Percentiles rank a stretch among this genome's conserved stretches.
These are phyloP conservation scores for Lycorma delicatula DNA, from an alignment of 1,140 invertebrate species.

Conservation along the genomic window DNA sequence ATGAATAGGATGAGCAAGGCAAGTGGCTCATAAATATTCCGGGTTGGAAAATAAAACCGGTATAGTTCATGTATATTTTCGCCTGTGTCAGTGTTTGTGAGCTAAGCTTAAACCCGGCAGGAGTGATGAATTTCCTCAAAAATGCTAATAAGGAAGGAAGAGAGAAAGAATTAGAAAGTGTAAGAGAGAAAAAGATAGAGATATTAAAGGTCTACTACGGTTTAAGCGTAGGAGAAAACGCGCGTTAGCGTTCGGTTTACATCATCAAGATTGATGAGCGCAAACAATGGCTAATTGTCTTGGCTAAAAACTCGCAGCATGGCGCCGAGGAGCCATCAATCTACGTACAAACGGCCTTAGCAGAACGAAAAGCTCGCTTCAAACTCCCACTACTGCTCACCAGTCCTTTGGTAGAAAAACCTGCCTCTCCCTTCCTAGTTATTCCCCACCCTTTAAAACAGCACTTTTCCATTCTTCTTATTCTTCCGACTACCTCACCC, in stretches of 20 bases:
- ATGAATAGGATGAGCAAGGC: constrained; percentile 1
- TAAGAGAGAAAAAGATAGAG: too few species aligned
- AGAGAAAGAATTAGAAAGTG: too few species aligned
- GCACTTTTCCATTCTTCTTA: not conserved
- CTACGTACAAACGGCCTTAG: not conserved
- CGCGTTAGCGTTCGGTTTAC: not conserved
- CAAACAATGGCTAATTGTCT: constrained; percentile 7
- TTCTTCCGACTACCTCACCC: not conserved
- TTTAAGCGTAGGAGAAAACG: too few species aligned
- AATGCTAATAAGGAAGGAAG: constrained; percentile 5
- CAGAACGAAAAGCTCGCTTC: not conserved
- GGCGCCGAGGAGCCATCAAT: not conserved
- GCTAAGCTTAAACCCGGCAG: not conserved
- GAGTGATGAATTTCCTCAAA: constrained; percentile 4
- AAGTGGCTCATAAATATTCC: constrained; percentile 6
- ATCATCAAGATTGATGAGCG: constrained; percentile 4
- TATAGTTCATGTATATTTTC: too few species aligned
- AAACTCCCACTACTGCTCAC: too few species aligned
- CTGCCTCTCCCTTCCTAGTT: not conserved
- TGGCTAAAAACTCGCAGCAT: constrained; percentile 4
- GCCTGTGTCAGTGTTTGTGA: too few species aligned
- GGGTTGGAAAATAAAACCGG: not conserved
- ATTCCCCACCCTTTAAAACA: not conserved
- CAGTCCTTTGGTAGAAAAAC: not conserved
- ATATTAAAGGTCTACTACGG: too few species aligned